A percentile compares a stretch with the other conserved stretches of the same genome.
Conservation (phyloP, 2,113 vertebrate species). For the Lucifuga dentata region DNA sequence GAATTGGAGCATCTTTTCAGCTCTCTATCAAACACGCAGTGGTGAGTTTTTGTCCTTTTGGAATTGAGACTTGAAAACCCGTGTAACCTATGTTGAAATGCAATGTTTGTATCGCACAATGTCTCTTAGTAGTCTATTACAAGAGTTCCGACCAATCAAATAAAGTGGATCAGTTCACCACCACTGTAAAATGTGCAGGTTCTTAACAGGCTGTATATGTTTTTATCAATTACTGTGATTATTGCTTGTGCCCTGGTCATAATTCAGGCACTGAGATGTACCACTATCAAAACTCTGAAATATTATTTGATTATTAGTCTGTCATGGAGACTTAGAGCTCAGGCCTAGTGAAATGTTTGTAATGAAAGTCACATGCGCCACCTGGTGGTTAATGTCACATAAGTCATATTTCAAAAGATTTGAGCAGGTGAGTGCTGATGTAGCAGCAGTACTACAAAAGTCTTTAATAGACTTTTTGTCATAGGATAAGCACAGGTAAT, state of each 20-base stretch:
- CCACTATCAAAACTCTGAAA: neutral
- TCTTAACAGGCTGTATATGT: slow-evolving; percentile 25
- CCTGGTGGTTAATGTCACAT: too few species aligned
- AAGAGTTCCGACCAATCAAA: slow-evolving; percentile 90
- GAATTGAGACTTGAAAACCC: slow-evolving; percentile 88
- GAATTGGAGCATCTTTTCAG: slow-evolving; percentile 76
- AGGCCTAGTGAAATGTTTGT: too few species aligned
- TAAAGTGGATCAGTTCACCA: slow-evolving; percentile 90
- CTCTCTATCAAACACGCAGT: slow-evolving; percentile 71
- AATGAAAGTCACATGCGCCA: too few species aligned
- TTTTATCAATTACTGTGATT: neutral
- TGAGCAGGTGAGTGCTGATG: too few species aligned
- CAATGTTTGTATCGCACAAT: slow-evolving; percentile 86
- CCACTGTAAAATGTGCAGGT: slow-evolving; percentile 58
- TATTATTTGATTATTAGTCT: too few species aligned
- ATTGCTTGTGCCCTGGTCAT: neutral
- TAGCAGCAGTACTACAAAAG: too few species aligned
- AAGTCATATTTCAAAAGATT: too few species aligned
- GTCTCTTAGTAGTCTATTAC: slow-evolving; percentile 88
- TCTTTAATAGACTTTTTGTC: too few species aligned
- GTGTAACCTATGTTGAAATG: slow-evolving; percentile 83
- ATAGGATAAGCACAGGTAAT: too few species aligned
- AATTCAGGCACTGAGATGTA: slow-evolving; percentile 3
- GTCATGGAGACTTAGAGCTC: too few species aligned
- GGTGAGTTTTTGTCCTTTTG: slow-evolving; percentile 73